A percentile compares a stretch with the other conserved stretches of the same genome.
Evolutionary conservation across 2,888 invertebrate genomes (phyloP).

Genomic region (Lasioglossum morio): DNA sequence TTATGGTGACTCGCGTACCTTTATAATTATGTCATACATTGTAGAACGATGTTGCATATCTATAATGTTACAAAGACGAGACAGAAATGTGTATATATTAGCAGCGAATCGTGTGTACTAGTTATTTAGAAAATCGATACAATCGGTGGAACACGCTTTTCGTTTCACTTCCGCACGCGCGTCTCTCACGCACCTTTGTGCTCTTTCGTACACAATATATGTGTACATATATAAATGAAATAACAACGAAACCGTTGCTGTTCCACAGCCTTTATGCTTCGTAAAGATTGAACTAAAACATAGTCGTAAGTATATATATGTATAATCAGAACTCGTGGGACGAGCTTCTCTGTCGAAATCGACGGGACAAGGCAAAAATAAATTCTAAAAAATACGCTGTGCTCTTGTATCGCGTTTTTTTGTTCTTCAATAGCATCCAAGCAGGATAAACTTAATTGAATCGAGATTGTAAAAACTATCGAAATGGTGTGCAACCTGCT

Average conservation of each 20-base stretch:
- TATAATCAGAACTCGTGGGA: no score
- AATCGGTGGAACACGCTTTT: slow-evolving; percentile 31
- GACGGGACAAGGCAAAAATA: slow-evolving; percentile 1
- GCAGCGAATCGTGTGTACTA: slow-evolving; percentile 17
- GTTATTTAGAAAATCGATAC: slow-evolving; percentile 52
- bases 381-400: slow-evolving; percentile 1
- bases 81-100: slow-evolving; percentile 2
- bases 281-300: neutral
- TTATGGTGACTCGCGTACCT: neutral
- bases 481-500: slow-evolving; percentile 24
- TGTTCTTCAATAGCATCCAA: slow-evolving; percentile 26
- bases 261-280: neutral
- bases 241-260: neutral
- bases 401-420: neutral
- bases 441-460: slow-evolving; percentile 47
- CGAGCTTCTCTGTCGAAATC: neutral
- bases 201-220: neutral
- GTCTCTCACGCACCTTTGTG: neutral
- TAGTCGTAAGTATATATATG: neutral
- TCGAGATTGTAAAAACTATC: slow-evolving; percentile 51
- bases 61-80: slow-evolving; percentile 13
- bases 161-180: slow-evolving; percentile 23
- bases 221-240: neutral
- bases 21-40: neutral
- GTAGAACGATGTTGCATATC: slow-evolving; percentile 2